Evolutionary conservation across 2,113 vertebrate species (phyloP).

Genomic region (Cyprinodon tularosa): DNA sequence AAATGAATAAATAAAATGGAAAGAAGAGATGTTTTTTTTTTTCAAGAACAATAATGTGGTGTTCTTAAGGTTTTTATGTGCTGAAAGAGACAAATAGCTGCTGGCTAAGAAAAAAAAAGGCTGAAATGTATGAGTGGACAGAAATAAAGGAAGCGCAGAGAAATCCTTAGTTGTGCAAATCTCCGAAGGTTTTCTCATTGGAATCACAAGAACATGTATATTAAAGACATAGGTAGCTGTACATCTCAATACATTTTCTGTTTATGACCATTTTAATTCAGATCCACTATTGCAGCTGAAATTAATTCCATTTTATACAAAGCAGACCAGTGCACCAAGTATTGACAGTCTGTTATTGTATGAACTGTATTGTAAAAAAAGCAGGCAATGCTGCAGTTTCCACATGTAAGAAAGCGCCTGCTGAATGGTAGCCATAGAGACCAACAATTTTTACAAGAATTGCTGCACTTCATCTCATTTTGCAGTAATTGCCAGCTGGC

Average conservation of each 20-base stretch:
- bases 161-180: neutral
- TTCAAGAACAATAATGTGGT: slow-evolving; percentile 4
- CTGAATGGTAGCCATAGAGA: slow-evolving; percentile 20
- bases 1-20: slow-evolving; percentile 5
- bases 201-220: neutral
- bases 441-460: slow-evolving; percentile 10
- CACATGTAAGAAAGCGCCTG: slow-evolving; percentile 1
- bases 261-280: neutral
- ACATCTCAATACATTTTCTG: neutral
- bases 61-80: neutral
- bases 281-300: neutral
- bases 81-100: neutral
- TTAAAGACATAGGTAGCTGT: neutral
- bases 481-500: slow-evolving; percentile 6
- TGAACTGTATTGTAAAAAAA: neutral
- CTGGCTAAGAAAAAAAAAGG: neutral
- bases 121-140: neutral
- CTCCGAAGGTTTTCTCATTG: neutral
- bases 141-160: neutral
- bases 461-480: slow-evolving; percentile 17
- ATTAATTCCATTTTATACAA: neutral
- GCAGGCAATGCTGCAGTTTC: neutral
- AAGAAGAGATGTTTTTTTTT: neutral
- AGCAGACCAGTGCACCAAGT: neutral
- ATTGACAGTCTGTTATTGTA: slow-evolving; percentile 7